Conservation (phyloP, 2,113 vertebrate species). For the Podarcis cretensis region DNA sequence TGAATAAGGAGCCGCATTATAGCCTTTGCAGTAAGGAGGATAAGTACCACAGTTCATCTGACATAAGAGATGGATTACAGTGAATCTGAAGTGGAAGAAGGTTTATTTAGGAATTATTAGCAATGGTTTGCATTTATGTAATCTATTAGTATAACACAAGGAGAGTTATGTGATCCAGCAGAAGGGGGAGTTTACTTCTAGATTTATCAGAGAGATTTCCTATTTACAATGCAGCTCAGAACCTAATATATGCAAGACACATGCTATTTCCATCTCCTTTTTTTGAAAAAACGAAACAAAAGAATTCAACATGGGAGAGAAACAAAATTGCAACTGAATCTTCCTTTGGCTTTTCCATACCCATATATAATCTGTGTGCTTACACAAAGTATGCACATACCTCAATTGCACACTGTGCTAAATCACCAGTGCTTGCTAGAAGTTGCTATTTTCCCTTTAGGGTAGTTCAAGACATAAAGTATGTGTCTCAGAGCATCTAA, state of each 20-base stretch:
- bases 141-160: constrained; percentile 53
- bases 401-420: neutral
- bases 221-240: constrained; percentile 36
- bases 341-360: constrained; percentile 4
- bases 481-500: neutral
- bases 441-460: neutral
- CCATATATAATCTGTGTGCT: neutral
- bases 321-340: constrained; percentile 12
- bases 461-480: neutral
- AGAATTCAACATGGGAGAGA: constrained; percentile 12
- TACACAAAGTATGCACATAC: neutral
- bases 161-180: constrained; percentile 39
- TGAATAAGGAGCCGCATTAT: constrained; percentile 62
- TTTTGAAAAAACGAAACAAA: neutral
- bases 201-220: constrained; percentile 46
- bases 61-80: constrained; percentile 69
- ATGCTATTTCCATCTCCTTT: neutral
- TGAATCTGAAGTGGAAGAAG: constrained; percentile 58
- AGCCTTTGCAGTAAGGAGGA: constrained; percentile 60
- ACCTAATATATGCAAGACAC: constrained; percentile 34
- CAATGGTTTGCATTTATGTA: constrained; percentile 66
- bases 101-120: constrained; percentile 71
- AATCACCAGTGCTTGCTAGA: neutral
- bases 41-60: constrained; percentile 63
- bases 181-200: constrained; percentile 50